Base-by-base conservation (phyloP, 2,888 invertebrate genomes). In the Plebejus melissa region DNA sequence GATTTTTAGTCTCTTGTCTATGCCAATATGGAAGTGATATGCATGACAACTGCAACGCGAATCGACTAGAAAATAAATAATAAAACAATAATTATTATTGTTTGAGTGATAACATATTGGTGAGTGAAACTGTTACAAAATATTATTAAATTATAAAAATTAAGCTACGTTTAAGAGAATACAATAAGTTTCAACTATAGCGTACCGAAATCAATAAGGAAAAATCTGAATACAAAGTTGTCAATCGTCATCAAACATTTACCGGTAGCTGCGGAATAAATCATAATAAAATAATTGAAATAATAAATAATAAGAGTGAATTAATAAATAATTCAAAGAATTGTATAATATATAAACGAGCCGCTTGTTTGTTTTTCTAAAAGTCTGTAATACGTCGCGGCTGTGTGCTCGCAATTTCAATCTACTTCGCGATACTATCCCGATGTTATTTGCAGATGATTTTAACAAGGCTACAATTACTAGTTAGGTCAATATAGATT, bases 31-130 rank as follows among this genome's bases (percentile, higher is more conserved):
- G 92, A 88, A 89, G 89, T 87, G 86, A 88, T 88, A 81, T 88
- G 89, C 89, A 86, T 91, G 93, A 90, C 91, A 91, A 89, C 87
- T 85, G 87, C 87, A 85, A 84, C 84, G 83, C 86, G 85, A 88
- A 88, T 89, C 88, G 87, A 87, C 85, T 88, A 86, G 84, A 85
- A 91, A 90, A 88, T 90, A 91, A 90, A 91, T 91, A 91, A 86
- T 82, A 87, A 84, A 81, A 82, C 83, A 86, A 86, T 86, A 88
- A 84, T 84, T 84, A 84, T 84, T 84, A 22, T 22, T 22, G 86
- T 84, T 84, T 84, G 81, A 83, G 83, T 81, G 82, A 75, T 80
- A 78, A 80, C 80, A 69, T 83, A 86, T 88, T 84, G 90, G 92
- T 93, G 79, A 92, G 92, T 91, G 83, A 84, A 83, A 80, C 80